These are phyloP conservation scores for Acinonyx jubatus DNA, from an alignment of 2,113 vertebrate genomes.

Conservation along the genomic window DNA sequence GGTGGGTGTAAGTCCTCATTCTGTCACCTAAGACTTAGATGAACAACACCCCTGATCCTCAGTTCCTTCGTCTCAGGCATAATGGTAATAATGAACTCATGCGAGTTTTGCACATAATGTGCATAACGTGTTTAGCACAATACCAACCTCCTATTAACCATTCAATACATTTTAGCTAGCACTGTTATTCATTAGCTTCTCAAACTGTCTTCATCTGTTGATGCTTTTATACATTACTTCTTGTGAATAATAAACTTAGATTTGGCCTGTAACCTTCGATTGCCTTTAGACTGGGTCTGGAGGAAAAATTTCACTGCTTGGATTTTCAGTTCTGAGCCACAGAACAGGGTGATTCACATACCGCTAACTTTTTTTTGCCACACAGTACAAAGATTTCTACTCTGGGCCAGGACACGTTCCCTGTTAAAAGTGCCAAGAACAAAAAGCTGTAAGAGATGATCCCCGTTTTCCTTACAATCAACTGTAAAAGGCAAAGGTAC, in stretches of 20 bases:
- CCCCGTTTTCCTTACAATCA: background rate
- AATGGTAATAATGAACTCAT: background rate
- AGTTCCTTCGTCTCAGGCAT: background rate
- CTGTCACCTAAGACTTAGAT: slow-evolving; percentile 22
- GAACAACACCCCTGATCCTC: background rate
- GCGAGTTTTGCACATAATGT: background rate
- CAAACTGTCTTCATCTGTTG: background rate
- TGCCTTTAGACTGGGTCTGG: background rate
- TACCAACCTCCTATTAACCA: background rate
- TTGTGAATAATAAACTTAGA: background rate
- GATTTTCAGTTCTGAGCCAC: background rate
- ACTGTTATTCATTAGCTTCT: background rate
- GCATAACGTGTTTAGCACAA: background rate
- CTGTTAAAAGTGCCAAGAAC: background rate
- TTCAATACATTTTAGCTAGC: background rate
- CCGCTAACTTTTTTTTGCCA: background rate
- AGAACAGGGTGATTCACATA: background rate
- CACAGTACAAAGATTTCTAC: background rate
- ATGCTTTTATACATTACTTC: background rate
- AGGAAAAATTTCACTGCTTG: slow-evolving; percentile 18
- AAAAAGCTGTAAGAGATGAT: background rate
- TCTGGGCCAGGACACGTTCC: background rate
- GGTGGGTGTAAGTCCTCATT: background rate
- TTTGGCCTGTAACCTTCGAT: background rate
- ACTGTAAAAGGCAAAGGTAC: background rate